phyloP scores from a whole-genome alignment of 2,113 vertebrate genomes.

The Noturus placidus region DNA sequence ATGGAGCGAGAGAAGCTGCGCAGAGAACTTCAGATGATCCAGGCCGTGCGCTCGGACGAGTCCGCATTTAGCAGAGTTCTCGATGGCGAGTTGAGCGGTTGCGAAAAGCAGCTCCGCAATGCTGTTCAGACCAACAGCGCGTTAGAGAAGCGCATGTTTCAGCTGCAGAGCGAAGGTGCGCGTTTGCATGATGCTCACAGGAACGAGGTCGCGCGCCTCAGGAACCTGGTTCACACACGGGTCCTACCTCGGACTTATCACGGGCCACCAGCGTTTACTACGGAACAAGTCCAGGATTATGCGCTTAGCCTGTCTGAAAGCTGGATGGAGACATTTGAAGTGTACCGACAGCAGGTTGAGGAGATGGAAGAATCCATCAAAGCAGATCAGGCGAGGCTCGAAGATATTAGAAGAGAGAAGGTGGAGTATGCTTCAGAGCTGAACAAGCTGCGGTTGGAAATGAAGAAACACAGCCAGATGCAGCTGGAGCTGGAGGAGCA shows the following conservation, averaged over 20 bases:
- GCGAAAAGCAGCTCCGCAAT: conserved; percentile 69
- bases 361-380: conserved; percentile 77
- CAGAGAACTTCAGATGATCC: conserved; percentile 72
- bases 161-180: conserved; percentile 74
- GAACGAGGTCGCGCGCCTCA: conserved; percentile 68
- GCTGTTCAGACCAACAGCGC: conserved; percentile 68
- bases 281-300: conserved; percentile 77
- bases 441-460: conserved; percentile 73
- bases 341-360: conserved; percentile 81
- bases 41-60: conserved; percentile 68
- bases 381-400: conserved; percentile 70
- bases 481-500: conserved; percentile 79
- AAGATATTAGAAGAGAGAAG: conserved; percentile 78
- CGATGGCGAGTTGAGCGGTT: conserved; percentile 69
- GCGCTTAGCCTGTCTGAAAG: conserved; percentile 77
- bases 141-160: conserved; percentile 78
- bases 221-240: conserved; percentile 66
- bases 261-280: conserved; percentile 62
- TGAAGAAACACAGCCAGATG: conserved; percentile 73
- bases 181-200: conserved; percentile 74
- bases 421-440: conserved; percentile 73
- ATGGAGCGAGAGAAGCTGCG: conserved; percentile 77
- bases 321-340: conserved; percentile 77
- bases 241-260: conserved; percentile 63
- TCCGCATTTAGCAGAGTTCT: conserved; percentile 68